A percentile compares a stretch with the other conserved stretches of the same genome.
phyloP scores from a whole-genome alignment of 2,113 vertebrate species.

The Dasypus novemcinctus region DNA sequence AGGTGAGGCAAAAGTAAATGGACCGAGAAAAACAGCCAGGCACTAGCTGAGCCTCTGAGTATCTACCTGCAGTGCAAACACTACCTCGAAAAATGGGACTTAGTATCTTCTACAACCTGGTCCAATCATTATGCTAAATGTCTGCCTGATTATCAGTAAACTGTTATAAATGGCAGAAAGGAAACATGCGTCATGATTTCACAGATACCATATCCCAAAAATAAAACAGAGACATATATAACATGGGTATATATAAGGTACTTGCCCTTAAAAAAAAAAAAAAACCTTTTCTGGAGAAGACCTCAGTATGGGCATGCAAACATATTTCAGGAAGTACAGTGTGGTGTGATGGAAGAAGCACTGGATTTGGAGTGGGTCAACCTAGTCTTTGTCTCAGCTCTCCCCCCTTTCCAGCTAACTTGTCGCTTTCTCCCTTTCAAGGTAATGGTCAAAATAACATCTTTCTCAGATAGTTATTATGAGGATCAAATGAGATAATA shows the following conservation, averaged over 20 bases:
- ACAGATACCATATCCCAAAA: background rate
- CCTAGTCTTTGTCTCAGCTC: background rate
- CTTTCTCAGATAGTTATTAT: background rate
- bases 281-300: background rate
- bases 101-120: background rate
- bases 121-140: background rate
- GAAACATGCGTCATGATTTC: background rate
- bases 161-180: background rate
- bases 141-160: background rate
- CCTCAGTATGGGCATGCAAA: background rate
- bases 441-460: background rate
- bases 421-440: background rate
- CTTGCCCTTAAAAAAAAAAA: background rate
- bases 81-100: background rate
- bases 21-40: background rate
- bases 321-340: background rate
- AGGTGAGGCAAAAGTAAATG: background rate
- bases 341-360: background rate
- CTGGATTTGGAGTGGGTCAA: accelerated
- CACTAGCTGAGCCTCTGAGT: background rate
- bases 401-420: background rate
- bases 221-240: background rate
- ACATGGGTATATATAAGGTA: background rate
- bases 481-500: background rate
- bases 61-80: background rate